Evolutionary conservation across 2,888 invertebrate genomes (phyloP).

Genomic region (Ophioninae sp.): DNA sequence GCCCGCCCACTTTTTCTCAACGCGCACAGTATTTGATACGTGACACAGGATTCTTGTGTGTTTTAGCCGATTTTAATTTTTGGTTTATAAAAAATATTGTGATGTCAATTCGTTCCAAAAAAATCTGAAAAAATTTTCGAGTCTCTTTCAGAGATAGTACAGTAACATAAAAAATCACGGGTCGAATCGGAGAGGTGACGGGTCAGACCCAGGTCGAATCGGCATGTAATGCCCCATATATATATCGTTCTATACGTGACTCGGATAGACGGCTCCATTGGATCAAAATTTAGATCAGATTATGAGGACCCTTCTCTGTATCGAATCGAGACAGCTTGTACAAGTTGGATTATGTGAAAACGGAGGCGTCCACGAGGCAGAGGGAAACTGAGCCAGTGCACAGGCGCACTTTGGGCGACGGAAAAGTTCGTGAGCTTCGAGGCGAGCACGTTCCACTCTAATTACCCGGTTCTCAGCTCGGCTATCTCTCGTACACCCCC

Average conservation of each 20-base stretch:
- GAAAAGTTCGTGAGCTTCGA: slow-evolving; percentile 65
- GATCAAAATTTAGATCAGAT: neutral
- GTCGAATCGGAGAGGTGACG: no score
- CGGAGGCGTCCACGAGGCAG: neutral
- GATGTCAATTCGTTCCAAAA: no score
- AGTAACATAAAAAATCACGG: no score
- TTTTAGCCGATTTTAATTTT: no score
- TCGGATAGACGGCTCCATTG: neutral
- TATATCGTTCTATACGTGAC: neutral
- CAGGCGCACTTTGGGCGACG: slow-evolving; percentile 43
- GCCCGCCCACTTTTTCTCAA: no score
- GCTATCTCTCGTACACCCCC: slow-evolving; percentile 45
- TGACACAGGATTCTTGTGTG: no score
- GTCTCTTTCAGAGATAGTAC: no score
- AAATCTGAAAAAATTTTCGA: no score
- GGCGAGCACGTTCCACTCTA: slow-evolving; percentile 70
- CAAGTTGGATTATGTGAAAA: slow-evolving; percentile 4
- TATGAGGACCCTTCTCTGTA: slow-evolving; percentile 1
- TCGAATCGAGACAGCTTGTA: slow-evolving; percentile 57
- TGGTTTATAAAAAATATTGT: no score
- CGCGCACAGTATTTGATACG: no score
- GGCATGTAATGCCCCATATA: no score
- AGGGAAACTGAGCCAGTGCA: neutral
- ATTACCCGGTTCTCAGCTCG: slow-evolving; percentile 68
- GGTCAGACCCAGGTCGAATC: no score